Percentiles rank a stretch among this genome's conserved stretches.
These are phyloP conservation scores for Cephalopholis sonnerati DNA, from an alignment of 2,113 vertebrate species.

Conservation along the genomic window DNA sequence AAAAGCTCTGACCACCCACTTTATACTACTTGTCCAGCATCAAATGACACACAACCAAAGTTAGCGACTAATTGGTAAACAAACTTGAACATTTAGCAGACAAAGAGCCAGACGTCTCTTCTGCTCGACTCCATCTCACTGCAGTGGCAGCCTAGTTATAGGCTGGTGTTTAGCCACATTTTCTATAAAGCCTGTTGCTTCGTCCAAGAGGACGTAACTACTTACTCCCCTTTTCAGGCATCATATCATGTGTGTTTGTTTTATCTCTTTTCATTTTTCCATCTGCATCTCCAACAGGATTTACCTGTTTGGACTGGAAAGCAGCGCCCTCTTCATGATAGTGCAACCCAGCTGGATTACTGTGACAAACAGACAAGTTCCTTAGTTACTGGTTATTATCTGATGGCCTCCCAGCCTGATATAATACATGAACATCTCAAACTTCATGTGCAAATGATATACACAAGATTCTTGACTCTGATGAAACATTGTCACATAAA, in stretches of 20 bases:
- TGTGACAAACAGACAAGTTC: not conserved
- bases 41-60: not conserved
- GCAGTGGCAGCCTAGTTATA: slow-evolving; percentile 35
- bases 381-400: no score
- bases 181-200: slow-evolving; percentile 37
- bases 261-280: not conserved
- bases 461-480: not conserved
- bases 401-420: not conserved
- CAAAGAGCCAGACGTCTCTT: not conserved
- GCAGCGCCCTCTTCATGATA: not conserved
- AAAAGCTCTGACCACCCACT: not conserved
- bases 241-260: slow-evolving; percentile 1
- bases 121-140: not conserved
- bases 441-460: not conserved
- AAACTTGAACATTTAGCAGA: not conserved
- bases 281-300: not conserved
- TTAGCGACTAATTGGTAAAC: not conserved
- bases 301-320: not conserved
- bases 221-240: slow-evolving; percentile 11
- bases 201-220: slow-evolving; percentile 44
- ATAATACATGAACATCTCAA: not conserved
- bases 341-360: not conserved
- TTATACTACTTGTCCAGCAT: not conserved
- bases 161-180: slow-evolving; percentile 33
- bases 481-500: no score